Conservation (phyloP, 2,113 vertebrate genomes). For the Siniperca chuatsi region DNA sequence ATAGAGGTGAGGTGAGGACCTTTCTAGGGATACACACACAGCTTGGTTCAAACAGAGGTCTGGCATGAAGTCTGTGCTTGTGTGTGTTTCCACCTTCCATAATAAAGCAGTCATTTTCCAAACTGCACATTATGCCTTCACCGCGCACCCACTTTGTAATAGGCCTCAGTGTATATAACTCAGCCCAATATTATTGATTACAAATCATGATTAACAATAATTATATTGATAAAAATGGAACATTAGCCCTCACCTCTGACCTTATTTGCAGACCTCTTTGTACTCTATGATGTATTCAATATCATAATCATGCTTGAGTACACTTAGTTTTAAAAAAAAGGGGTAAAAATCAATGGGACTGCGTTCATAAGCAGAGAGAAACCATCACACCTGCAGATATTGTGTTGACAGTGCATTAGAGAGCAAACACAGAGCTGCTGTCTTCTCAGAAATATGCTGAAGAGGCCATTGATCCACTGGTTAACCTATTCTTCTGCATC, state of each 20-base stretch:
- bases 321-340: constrained; percentile 56
- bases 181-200: constrained; percentile 76
- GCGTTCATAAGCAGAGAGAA: constrained; percentile 55
- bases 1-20: neutral
- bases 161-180: constrained; percentile 57
- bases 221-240: constrained; percentile 79
- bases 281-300: constrained; percentile 80
- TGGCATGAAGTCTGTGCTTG: neutral
- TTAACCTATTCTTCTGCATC: constrained; percentile 80
- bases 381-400: constrained; percentile 74
- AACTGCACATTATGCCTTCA: neutral
- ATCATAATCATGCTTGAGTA: constrained; percentile 82
- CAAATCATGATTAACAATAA: constrained; percentile 83
- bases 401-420: constrained; percentile 71
- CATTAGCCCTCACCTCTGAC: constrained; percentile 80
- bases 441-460: constrained; percentile 53
- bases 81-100: constrained; percentile 13
- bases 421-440: constrained; percentile 64
- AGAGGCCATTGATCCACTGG: constrained; percentile 79
- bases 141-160: constrained; percentile 16
- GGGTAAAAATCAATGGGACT: constrained; percentile 32
- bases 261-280: constrained; percentile 75
- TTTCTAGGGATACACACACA: neutral
- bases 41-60: neutral
- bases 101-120: constrained; percentile 27